Conservation (phyloP, 2,113 vertebrate species). For the Jacana jacana region DNA sequence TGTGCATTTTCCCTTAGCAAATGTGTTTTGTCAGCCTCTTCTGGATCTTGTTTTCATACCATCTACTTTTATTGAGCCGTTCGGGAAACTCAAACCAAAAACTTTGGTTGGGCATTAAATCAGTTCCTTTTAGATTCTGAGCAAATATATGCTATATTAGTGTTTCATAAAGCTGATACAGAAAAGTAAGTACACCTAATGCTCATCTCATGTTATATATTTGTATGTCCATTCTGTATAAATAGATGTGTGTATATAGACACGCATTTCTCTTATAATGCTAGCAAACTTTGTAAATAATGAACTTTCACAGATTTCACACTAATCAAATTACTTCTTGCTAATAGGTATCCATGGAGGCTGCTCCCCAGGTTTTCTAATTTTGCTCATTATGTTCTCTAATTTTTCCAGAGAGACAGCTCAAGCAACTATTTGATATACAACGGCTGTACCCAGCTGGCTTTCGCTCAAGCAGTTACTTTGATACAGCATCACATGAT, state of each 20-base stretch:
- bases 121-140: constrained; percentile 26
- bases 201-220: neutral
- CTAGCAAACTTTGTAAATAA: constrained; percentile 14
- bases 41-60: neutral
- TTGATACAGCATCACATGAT: constrained; percentile 57
- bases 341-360: constrained; percentile 5
- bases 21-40: neutral
- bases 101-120: neutral
- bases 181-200: neutral
- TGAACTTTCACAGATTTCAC: constrained; percentile 8
- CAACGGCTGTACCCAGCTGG: constrained; percentile 33
- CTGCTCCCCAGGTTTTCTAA: constrained; percentile 33
- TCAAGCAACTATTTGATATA: constrained; percentile 52
- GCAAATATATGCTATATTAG: constrained; percentile 21
- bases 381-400: constrained; percentile 64
- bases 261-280: neutral
- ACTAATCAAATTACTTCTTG: constrained; percentile 21
- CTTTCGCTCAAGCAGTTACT: constrained; percentile 42
- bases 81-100: constrained; percentile 7
- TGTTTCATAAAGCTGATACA: neutral
- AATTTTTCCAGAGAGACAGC: constrained; percentile 61
- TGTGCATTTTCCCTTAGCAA: constrained; percentile 37
- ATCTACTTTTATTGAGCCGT: neutral
- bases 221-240: neutral
- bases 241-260: neutral